phyloP scores from a whole-genome alignment of 1,140 invertebrate genomes.

The Pteromalus puparum region DNA sequence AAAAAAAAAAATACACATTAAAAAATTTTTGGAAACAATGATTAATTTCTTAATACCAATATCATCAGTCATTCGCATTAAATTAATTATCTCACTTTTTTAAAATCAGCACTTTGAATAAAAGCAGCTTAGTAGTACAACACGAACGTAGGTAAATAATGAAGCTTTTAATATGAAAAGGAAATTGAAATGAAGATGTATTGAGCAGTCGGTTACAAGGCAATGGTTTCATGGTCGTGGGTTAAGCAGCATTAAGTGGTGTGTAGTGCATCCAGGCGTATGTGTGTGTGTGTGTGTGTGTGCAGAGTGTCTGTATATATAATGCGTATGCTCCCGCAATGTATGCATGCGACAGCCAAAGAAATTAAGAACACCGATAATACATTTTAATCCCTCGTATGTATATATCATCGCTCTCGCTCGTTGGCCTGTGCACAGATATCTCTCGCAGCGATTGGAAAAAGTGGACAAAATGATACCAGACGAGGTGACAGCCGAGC shows the following conservation, averaged over 20 bases:
- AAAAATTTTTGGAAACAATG: too few relatives aligned
- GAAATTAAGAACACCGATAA: background rate
- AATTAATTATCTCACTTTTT: too few relatives aligned
- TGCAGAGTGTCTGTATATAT: background rate
- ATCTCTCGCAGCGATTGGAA: background rate
- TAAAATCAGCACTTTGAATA: background rate
- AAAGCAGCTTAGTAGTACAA: background rate
- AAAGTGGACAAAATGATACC: conserved; percentile 32
- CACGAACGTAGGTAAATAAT: conserved; percentile 22
- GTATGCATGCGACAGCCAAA: background rate
- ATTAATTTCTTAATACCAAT: background rate
- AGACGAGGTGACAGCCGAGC: background rate
- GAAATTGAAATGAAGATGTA: conserved; percentile 47
- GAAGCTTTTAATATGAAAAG: conserved; percentile 33
- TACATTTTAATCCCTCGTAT: background rate
- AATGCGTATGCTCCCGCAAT: background rate
- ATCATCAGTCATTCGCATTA: too few relatives aligned
- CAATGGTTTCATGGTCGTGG: conserved; percentile 47
- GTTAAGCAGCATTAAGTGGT: conserved; percentile 36
- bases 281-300: background rate
- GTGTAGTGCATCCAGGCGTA: background rate
- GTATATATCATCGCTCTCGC: too few relatives aligned
- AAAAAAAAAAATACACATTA: too few relatives aligned
- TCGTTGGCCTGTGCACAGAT: background rate
- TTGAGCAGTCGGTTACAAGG: conserved; percentile 32